Evolutionary conservation across 1,140 invertebrate genomes (phyloP).

Genomic region (Phocides pigmalion): DNA sequence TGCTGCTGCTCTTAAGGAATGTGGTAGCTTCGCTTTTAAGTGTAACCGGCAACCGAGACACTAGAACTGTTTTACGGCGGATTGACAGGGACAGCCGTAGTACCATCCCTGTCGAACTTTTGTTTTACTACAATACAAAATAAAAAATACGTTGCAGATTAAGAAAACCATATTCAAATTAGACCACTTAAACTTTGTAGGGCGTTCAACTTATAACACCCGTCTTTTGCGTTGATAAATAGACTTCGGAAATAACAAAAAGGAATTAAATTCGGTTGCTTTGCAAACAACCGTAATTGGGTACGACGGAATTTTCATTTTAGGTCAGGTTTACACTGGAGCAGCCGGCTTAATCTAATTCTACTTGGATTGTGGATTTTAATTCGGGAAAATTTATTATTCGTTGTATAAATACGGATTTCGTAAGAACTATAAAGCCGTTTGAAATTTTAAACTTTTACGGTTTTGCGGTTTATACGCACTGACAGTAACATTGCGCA

Average conservation of each 20-base stretch:
- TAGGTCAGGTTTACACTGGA: constrained; percentile 32
- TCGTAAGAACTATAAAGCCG: constrained; percentile 21
- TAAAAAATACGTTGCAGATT: no score
- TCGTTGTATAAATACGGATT: constrained; percentile 23
- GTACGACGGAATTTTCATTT: constrained; percentile 30
- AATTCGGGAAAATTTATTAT: constrained; percentile 31
- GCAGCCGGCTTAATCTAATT: constrained; percentile 31
- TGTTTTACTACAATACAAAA: no score
- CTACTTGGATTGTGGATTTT: constrained; percentile 23
- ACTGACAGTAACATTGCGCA: constrained; percentile 1
- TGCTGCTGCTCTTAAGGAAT: no score
- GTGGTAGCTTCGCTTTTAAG: no score
- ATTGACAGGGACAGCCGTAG: no score
- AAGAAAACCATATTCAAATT: no score
- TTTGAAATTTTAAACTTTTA: constrained; percentile 24
- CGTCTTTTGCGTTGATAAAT: background rate
- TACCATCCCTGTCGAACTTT: no score
- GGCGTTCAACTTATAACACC: no score
- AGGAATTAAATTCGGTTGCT: constrained; percentile 41
- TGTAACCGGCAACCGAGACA: no score
- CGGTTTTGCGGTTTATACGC: constrained; percentile 12
- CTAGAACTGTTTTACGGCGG: no score
- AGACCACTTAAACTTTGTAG: no score
- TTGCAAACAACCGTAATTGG: constrained; percentile 40
- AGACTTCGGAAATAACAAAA: constrained; percentile 23